A percentile compares a stretch with the other conserved stretches of the same genome.
Conservation (phyloP, 2,797 vertebrate species). For the Erpetoichthys calabaricus region DNA sequence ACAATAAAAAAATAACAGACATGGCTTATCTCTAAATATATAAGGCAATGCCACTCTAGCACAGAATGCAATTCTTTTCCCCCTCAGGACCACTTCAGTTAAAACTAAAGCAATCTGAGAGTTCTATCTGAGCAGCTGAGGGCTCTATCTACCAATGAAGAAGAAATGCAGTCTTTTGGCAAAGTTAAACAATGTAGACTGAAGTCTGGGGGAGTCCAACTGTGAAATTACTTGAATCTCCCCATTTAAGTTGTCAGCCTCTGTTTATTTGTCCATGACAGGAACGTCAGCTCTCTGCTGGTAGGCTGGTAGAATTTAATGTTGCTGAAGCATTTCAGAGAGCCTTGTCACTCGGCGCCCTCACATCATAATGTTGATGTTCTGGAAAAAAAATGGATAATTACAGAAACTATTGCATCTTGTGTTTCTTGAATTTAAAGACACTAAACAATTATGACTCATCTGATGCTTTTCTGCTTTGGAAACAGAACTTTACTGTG, state of each 20-base stretch:
- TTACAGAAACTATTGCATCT: neutral
- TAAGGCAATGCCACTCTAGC: too few relatives aligned
- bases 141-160: neutral
- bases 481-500: too few relatives aligned
- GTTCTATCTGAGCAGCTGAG: too few relatives aligned
- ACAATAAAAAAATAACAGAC: too few relatives aligned
- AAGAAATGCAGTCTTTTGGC: neutral
- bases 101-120: too few relatives aligned
- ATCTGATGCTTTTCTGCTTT: too few relatives aligned
- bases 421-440: neutral
- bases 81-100: too few relatives aligned
- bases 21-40: too few relatives aligned
- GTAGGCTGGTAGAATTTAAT: neutral
- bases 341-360: neutral
- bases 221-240: conserved; percentile 6
- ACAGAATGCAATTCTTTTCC: too few relatives aligned
- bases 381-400: neutral
- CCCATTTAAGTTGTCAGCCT: conserved; percentile 1
- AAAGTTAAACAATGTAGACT: neutral
- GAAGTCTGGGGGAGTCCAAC: neutral
- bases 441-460: too few relatives aligned
- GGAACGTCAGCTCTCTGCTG: neutral
- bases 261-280: conserved; percentile 1
- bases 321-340: neutral
- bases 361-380: neutral